Percentiles rank a stretch among this genome's conserved stretches.
These are phyloP conservation scores for Orgyia antiqua DNA, from an alignment of 2,888 invertebrate genomes.

Conservation along the genomic window DNA sequence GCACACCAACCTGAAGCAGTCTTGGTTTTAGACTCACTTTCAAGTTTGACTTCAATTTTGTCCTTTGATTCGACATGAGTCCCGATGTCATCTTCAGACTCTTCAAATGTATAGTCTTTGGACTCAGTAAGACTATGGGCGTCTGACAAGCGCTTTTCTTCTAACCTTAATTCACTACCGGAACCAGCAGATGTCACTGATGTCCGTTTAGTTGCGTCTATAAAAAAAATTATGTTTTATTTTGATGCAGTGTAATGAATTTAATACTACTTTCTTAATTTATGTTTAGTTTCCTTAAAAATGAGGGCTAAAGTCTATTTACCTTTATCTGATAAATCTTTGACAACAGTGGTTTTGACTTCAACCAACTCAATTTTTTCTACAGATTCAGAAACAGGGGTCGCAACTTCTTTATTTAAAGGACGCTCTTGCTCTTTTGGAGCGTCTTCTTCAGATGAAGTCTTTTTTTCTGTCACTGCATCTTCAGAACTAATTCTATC, in stretches of 20 bases:
- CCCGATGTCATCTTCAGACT: constrained; percentile 72
- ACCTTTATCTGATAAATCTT: constrained; percentile 49
- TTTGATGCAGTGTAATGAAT: too few species aligned
- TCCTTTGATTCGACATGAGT: constrained; percentile 61
- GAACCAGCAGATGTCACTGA: constrained; percentile 70
- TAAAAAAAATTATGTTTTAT: too few species aligned
- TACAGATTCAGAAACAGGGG: constrained; percentile 21
- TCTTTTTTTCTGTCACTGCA: constrained; percentile 71
- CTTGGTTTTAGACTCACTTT: constrained; percentile 42
- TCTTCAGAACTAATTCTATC: constrained; percentile 74
- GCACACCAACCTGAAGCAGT: constrained; percentile 30
- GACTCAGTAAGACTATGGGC: constrained; percentile 72
- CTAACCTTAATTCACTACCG: constrained; percentile 58
- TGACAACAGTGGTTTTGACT: constrained; percentile 29
- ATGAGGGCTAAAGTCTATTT: too few species aligned
- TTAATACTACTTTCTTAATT: too few species aligned
- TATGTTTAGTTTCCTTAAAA: too few species aligned
- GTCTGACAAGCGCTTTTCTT: constrained; percentile 70
- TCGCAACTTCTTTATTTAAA: constrained; percentile 32
- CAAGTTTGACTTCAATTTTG: constrained; percentile 43
- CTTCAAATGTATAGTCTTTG: constrained; percentile 72
- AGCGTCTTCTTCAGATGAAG: constrained; percentile 66
- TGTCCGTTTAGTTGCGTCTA: constrained; percentile 53
- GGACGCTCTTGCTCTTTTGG: constrained; percentile 37
- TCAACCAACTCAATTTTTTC: constrained; percentile 38